A percentile compares a stretch with the other conserved stretches of the same genome.
phyloP scores from a whole-genome alignment of 2,888 invertebrate genomes.

The Patella pellucida region DNA sequence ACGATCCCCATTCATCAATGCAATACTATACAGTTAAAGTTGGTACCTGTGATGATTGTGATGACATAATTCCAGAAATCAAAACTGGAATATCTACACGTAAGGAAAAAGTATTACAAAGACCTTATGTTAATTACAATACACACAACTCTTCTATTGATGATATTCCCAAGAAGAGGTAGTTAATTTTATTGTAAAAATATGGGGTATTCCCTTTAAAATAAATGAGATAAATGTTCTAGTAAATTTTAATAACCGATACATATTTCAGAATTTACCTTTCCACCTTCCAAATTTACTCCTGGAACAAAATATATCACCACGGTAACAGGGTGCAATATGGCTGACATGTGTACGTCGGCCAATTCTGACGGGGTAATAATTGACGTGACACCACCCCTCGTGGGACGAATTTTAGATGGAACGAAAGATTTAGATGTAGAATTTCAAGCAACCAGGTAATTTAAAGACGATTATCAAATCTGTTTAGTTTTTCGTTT shows the following conservation, averaged over 20 bases:
- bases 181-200: neutral
- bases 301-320: constrained; percentile 14
- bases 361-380: constrained; percentile 49
- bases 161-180: neutral
- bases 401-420: constrained; percentile 42
- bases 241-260: neutral
- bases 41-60: constrained; percentile 39
- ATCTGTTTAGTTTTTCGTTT: too few species aligned
- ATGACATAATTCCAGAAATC: constrained; percentile 29
- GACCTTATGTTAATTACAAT: too few species aligned
- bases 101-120: neutral
- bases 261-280: neutral
- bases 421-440: constrained; percentile 41
- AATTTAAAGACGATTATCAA: neutral
- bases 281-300: neutral
- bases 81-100: constrained; percentile 21
- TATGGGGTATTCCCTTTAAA: neutral
- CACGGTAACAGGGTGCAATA: constrained; percentile 49
- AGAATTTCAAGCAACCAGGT: constrained; percentile 37
- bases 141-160: too few species aligned
- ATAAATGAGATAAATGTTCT: neutral
- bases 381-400: constrained; percentile 49
- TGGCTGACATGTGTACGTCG: constrained; percentile 41
- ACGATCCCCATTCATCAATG: constrained; percentile 37
- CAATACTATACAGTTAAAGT: constrained; percentile 36